These are phyloP conservation scores for Meganola albula DNA, from an alignment of 2,888 invertebrate species.

Conservation along the genomic window DNA sequence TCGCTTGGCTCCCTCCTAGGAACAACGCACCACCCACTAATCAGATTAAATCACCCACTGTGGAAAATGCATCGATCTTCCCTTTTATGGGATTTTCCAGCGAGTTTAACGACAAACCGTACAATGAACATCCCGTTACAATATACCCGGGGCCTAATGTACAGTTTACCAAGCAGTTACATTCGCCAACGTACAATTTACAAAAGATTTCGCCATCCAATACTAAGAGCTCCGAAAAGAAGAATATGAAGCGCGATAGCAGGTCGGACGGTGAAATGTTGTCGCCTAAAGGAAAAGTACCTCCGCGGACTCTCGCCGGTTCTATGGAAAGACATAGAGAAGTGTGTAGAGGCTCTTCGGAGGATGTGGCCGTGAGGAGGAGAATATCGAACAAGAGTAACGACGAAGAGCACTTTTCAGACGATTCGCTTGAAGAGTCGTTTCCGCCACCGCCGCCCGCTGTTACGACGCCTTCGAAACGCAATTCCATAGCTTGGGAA, in stretches of 20 bases:
- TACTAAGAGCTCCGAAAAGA: slow-evolving; percentile 55
- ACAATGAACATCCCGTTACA: slow-evolving; percentile 82
- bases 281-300: slow-evolving; percentile 75
- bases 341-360: slow-evolving; percentile 82
- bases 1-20: slow-evolving; percentile 67
- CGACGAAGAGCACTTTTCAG: slow-evolving; percentile 83
- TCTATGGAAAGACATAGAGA: slow-evolving; percentile 88
- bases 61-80: slow-evolving; percentile 64
- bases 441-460: slow-evolving; percentile 81
- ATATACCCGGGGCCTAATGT: slow-evolving; percentile 79
- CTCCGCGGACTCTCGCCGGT: slow-evolving; percentile 83
- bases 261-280: slow-evolving; percentile 65
- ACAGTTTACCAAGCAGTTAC: slow-evolving; percentile 53
- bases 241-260: slow-evolving; percentile 53
- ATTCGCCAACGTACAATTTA: slow-evolving; percentile 62
- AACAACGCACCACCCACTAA: slow-evolving; percentile 36
- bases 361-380: slow-evolving; percentile 60
- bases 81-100: slow-evolving; percentile 73
- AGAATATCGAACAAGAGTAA: slow-evolving; percentile 55
- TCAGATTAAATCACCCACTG: slow-evolving; percentile 60
- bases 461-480: slow-evolving; percentile 80
- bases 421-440: slow-evolving; percentile 89
- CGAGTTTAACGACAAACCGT: slow-evolving; percentile 71
- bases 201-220: slow-evolving; percentile 64
- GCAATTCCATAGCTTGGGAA: slow-evolving; percentile 92